Evolutionary conservation across 2,113 vertebrate species (phyloP), one percentile per base, ranked within the genome.

Genomic region (Melanocharis versteri): DNA sequence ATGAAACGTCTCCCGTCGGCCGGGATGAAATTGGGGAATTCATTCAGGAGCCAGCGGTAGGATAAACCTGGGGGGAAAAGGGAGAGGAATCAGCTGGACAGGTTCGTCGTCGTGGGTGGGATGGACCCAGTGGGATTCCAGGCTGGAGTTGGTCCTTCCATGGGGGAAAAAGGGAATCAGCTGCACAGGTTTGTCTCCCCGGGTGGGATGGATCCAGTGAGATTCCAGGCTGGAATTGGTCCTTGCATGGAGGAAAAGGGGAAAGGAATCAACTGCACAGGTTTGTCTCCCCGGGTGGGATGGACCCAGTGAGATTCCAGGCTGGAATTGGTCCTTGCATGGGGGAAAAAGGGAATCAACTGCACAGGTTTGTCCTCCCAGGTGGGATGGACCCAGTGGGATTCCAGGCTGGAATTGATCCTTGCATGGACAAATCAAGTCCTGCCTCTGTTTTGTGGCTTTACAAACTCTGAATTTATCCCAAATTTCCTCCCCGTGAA

Each of bases 31-130:
- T 98, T 99, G 48, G 99, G 99, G 79, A 99, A 99, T 57, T 99
- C 99, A 0, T 99, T 99, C 93, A 99, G 97, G 47, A 99, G 98
- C 99, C 99, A 99, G 72, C 99, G 98, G 77, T 99, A 99, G 62
- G 98, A 99, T 76, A 99, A 94, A 51, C 99, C 99, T 99, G 89
- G 4, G 45, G 56, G 66, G 54, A 24, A 27, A 35, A 7, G 33
- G 28, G 57, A 30, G 13, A 44, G 66, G 33, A 27, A 37, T 62
- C 0, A 53, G 44, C 8, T 17, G 39, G 27, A 4, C 3, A 9
- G 27, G 47, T 83, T 53, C 37, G 57, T 62, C 56, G 50, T 66
- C 21, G 12, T 4, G 2, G 31, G 26, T 13, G 56, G 51, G 79
- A n/a, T 54, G 13, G 80, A 15, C 28, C 8, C 16, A 30, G 23